Percentiles rank a stretch among this genome's conserved stretches.
Conservation (phyloP, 2,113 vertebrate species). For the Galemys pyrenaicus region DNA sequence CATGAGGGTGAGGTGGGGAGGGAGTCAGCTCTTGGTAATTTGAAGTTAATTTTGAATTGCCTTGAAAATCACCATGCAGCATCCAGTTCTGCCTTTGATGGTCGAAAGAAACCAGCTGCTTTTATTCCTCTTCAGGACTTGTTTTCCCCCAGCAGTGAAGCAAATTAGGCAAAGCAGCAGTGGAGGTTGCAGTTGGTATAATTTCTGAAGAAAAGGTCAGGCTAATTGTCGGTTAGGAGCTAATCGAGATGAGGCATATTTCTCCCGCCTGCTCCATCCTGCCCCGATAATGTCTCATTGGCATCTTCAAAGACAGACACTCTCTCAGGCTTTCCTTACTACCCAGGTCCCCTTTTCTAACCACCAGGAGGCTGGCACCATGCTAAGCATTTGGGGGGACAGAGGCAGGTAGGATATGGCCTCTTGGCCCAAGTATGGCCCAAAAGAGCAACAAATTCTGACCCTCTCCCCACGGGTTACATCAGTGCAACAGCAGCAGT, state of each 20-base stretch:
- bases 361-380: background rate
- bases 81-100: slow-evolving; percentile 67
- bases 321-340: background rate
- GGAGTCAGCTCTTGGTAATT: slow-evolving; percentile 53
- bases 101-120: slow-evolving; percentile 54
- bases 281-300: background rate
- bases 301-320: slow-evolving; percentile 18
- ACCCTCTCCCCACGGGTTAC: no score
- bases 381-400: no score
- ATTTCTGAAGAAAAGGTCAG: slow-evolving; percentile 61
- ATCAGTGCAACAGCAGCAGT: background rate
- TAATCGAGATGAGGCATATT: background rate
- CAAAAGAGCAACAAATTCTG: fast-evolving
- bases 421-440: background rate
- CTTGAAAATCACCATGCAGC: slow-evolving; percentile 61
- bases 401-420: background rate
- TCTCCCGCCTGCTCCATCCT: background rate
- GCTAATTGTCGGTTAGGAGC: slow-evolving; percentile 52
- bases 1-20: background rate
- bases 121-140: slow-evolving; percentile 62
- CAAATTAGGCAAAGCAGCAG: slow-evolving; percentile 62
- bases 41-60: slow-evolving; percentile 67
- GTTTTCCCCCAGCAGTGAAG: slow-evolving; percentile 25
- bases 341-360: background rate
- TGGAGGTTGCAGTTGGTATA: slow-evolving; percentile 50